Base-by-base conservation (phyloP, 2,113 vertebrate genomes). In the Misgurnus mizolepis region DNA sequence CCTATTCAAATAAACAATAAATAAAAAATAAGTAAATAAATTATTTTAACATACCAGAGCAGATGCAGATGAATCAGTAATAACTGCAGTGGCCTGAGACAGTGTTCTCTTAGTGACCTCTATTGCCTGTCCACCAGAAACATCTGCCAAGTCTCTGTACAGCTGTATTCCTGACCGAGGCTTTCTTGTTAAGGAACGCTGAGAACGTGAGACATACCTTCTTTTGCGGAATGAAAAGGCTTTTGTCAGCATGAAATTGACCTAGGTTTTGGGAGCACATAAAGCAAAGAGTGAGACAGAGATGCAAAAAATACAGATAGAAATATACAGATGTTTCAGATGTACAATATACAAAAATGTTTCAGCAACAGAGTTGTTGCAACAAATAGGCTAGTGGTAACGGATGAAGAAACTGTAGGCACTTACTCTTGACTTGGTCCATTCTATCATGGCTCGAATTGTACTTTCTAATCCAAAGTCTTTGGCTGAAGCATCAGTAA, bases 401-500 rank as follows among this genome's bases (percentile, higher is more conserved):
- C 27, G 27, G 27, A 34, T 34, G 1, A 34, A 34, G 27, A 34
- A 34, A 34, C 27, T 18, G 43, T 47, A 17, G 9, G 15, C 5
- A 56, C 69, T 71, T 45, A 91, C 90, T 84, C 83, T 85, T 18
- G 88, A 79, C 15, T 88, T 80, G 6, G 86, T 90, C 56, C 68
- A 74, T 80, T 92, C 55, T 1, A 90, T 91, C 53, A 34, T 34
- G 27, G 27, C 27, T 34, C 27, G 27, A 34, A 34, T 34, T 34
- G 27, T 34, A 3, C 27, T 88, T 18, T 66, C 85, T 41, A 92
- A 79, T 0, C 85, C 0, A 18, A 7, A 22, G 79, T 92, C 89
- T 80, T 90, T 90, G n/a, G 89, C 83, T 0, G 82, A 11, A 3
- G 86, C 87, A 14, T 93, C 90, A 1, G 90, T 92, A 77, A 92